Conservation (phyloP, 2,113 vertebrate species). For the Cromileptes altivelis region DNA sequence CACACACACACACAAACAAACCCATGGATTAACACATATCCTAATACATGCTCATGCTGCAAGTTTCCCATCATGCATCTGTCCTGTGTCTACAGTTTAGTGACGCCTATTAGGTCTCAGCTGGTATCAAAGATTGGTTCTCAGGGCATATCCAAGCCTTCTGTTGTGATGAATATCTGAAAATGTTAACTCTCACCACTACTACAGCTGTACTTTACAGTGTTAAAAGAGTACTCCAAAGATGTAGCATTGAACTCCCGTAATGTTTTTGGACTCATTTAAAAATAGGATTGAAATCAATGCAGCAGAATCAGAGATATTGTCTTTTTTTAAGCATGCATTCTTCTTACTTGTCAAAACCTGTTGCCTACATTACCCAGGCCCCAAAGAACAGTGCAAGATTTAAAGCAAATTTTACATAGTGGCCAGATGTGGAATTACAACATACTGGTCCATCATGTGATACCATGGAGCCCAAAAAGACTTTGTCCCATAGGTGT, state of each 20-base stretch:
- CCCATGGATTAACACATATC: slow-evolving; percentile 1
- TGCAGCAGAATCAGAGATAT: neutral
- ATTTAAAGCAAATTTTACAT: too few species aligned
- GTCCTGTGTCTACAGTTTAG: slow-evolving; percentile 37
- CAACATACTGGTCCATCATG: too few species aligned
- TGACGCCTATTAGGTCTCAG: slow-evolving; percentile 31
- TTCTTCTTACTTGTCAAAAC: neutral
- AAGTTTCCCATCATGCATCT: slow-evolving; percentile 36
- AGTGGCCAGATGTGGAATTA: too few species aligned
- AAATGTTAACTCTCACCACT: neutral
- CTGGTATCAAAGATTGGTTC: slow-evolving; percentile 41
- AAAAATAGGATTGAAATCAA: neutral
- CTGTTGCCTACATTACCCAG: neutral
- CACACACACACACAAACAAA: slow-evolving; percentile 14
- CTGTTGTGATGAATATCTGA: slow-evolving; percentile 7
- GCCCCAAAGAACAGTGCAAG: too few species aligned
- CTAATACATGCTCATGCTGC: slow-evolving; percentile 7
- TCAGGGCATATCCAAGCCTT: neutral
- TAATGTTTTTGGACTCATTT: too few species aligned
- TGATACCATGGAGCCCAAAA: too few species aligned
- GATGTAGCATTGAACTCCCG: too few species aligned
- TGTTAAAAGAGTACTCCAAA: too few species aligned
- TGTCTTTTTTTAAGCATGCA: neutral
- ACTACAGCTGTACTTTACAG: too few species aligned
- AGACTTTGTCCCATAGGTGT: too few species aligned